phyloP scores from a whole-genome alignment of 2,797 vertebrate genomes.

The Miichthys miiuy region DNA sequence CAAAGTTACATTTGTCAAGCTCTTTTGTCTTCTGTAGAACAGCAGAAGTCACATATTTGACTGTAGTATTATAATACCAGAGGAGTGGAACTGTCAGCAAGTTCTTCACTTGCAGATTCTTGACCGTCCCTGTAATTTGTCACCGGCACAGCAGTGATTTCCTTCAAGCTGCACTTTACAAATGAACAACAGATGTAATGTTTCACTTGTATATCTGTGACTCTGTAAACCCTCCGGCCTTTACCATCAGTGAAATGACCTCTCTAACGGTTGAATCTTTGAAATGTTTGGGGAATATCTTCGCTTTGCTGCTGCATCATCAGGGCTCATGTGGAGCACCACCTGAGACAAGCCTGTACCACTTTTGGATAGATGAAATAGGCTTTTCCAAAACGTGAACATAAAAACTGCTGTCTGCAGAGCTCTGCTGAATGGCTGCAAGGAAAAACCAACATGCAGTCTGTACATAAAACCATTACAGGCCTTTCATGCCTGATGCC shows the following conservation, averaged over 20 bases:
- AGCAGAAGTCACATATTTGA: neutral
- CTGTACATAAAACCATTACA: conserved; percentile 71
- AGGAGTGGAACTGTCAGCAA: neutral
- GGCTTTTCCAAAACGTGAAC: conserved; percentile 50
- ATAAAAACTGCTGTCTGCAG: conserved; percentile 64
- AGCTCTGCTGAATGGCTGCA: conserved; percentile 63
- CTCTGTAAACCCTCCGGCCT: conserved; percentile 28
- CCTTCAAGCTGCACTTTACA: conserved; percentile 6
- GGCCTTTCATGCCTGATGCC: conserved; percentile 65
- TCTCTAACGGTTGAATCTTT: conserved; percentile 37
- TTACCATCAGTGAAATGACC: conserved; percentile 55
- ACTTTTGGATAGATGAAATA: conserved; percentile 35
- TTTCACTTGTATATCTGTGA: conserved; percentile 12
- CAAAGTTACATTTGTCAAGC: neutral
- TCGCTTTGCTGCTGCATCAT: conserved; percentile 38
- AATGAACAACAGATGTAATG: conserved; percentile 30
- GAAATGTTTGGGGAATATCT: conserved; percentile 39
- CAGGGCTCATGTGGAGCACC: conserved; percentile 45
- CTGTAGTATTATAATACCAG: neutral
- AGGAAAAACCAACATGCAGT: conserved; percentile 62
- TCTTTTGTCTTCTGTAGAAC: neutral
- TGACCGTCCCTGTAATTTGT: conserved; percentile 7
- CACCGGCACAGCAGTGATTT: neutral
- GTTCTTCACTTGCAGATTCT: conserved; percentile 16
- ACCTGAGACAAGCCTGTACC: conserved; percentile 60